These are phyloP conservation scores for Hylia prasina DNA, from an alignment of 2,113 vertebrate genomes.

Conservation along the genomic window DNA sequence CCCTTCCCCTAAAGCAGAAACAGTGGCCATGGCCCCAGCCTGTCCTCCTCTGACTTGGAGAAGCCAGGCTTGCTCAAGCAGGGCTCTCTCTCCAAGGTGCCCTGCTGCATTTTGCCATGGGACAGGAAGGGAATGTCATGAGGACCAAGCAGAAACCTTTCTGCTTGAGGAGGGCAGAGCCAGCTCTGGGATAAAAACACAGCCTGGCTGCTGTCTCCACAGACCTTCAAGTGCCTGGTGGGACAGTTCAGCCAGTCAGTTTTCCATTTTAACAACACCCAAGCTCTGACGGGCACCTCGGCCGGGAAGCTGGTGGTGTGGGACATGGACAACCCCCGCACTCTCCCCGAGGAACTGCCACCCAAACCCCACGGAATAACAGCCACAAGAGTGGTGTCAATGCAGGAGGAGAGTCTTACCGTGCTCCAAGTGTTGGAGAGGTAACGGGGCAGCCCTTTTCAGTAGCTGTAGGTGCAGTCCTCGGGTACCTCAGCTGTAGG, in stretches of 20 bases:
- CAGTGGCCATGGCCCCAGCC: not conserved
- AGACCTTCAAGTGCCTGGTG: conserved; percentile 74
- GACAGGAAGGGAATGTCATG: not conserved
- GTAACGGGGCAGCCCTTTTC: conserved; percentile 34
- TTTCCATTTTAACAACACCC: conserved; percentile 74
- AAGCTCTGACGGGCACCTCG: conserved; percentile 74
- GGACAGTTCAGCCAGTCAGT: conserved; percentile 77
- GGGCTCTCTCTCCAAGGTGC: not conserved
- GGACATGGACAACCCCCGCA: conserved; percentile 21
- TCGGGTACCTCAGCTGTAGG: accelerated
- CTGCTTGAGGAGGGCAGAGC: not conserved
- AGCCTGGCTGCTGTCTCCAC: not conserved
- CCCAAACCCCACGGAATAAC: not conserved
- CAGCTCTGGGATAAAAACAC: accelerated
- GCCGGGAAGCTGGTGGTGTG: conserved; percentile 82
- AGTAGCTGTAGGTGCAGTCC: accelerated
- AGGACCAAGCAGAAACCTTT: not conserved
- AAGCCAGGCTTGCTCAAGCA: not conserved
- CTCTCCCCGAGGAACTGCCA: not conserved
- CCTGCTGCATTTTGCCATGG: not conserved
- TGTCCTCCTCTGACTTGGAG: accelerated
- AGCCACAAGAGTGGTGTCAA: conserved; percentile 68
- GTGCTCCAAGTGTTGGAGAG: conserved; percentile 75
- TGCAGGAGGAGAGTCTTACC: conserved; percentile 81
- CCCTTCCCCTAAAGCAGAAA: not conserved